phyloP scores from a whole-genome alignment of 1,140 invertebrate species.

The Drosophila auraria region DNA sequence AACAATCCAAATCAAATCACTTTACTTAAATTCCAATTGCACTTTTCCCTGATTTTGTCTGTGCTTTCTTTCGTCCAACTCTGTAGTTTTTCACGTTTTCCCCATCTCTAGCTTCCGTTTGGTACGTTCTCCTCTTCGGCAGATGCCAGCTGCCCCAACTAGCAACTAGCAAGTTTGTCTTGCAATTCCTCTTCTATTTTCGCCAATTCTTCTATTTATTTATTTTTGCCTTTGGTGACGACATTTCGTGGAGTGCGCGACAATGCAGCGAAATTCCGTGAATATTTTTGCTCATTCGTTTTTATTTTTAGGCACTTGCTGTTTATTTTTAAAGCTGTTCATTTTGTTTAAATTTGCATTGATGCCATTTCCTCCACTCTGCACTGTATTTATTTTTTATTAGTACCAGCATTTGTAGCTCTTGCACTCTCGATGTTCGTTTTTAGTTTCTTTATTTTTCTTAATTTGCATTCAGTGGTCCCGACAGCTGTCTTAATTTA shows the following conservation, averaged over 20 bases:
- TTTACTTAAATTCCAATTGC: constrained; percentile 73
- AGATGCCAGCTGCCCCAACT: constrained; percentile 53
- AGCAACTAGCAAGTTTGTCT: constrained; percentile 53
- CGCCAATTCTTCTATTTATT: constrained; percentile 31
- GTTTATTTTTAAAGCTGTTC: constrained; percentile 64
- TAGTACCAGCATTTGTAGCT: constrained; percentile 31
- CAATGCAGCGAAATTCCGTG: constrained; percentile 59
- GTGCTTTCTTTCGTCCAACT: not conserved
- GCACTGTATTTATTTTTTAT: constrained; percentile 66
- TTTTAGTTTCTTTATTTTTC: constrained; percentile 12
- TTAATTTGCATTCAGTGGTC: constrained; percentile 46
- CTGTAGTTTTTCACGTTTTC: constrained; percentile 35
- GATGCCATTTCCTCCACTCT: constrained; percentile 6
- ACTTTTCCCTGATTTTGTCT: constrained; percentile 32
- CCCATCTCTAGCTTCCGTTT: constrained; percentile 20
- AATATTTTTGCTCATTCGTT: constrained; percentile 56
- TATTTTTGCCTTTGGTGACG: constrained; percentile 53
- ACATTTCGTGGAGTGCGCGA: constrained; percentile 50
- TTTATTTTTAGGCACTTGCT: constrained; percentile 67
- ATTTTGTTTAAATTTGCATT: constrained; percentile 70
- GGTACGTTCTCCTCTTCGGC: constrained; percentile 38
- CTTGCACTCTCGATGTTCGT: constrained; percentile 24
- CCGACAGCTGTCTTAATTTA: constrained; percentile 50
- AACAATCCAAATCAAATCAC: constrained; percentile 73
- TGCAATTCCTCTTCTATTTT: constrained; percentile 39